Conservation (phyloP, 2,888 invertebrate genomes). For the Torymus tubicola region DNA sequence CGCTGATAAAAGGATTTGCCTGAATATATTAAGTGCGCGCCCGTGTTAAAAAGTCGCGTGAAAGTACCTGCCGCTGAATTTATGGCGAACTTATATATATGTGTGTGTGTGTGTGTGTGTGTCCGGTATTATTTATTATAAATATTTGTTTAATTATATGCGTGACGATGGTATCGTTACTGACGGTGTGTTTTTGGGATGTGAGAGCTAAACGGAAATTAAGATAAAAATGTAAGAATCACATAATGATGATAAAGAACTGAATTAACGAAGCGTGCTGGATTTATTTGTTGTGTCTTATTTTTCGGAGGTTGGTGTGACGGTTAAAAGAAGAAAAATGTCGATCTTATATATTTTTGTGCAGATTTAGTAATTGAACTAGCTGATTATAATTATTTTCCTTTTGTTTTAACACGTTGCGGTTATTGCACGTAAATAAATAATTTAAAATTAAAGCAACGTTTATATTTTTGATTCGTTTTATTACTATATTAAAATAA, state of each 20-base stretch:
- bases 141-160: slow-evolving; percentile 54
- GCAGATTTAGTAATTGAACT: too few relatives aligned
- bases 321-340: too few relatives aligned
- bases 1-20: slow-evolving; percentile 56
- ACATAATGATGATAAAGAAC: slow-evolving; percentile 20
- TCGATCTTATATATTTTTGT: too few relatives aligned
- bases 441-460: too few relatives aligned
- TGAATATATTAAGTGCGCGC: slow-evolving; percentile 39
- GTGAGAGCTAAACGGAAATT: too few relatives aligned
- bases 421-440: too few relatives aligned
- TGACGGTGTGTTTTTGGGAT: too few relatives aligned
- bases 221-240: slow-evolving; percentile 9
- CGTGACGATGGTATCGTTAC: not conserved
- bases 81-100: slow-evolving; percentile 11
- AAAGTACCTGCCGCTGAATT: slow-evolving; percentile 28
- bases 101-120: too few relatives aligned
- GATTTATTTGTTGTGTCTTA: slow-evolving; percentile 9
- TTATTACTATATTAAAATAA: too few relatives aligned
- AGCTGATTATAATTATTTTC: too few relatives aligned
- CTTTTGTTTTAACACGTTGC: too few relatives aligned
- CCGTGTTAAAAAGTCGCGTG: slow-evolving; percentile 31
- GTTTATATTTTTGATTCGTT: too few relatives aligned
- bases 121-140: slow-evolving; percentile 42
- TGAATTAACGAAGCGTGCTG: slow-evolving; percentile 21
- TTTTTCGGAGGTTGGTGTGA: not conserved